Evolutionary conservation across 1,140 invertebrate species (phyloP), one percentile per base, ranked within the genome.

Genomic region (Odontomachus brunneus): DNA sequence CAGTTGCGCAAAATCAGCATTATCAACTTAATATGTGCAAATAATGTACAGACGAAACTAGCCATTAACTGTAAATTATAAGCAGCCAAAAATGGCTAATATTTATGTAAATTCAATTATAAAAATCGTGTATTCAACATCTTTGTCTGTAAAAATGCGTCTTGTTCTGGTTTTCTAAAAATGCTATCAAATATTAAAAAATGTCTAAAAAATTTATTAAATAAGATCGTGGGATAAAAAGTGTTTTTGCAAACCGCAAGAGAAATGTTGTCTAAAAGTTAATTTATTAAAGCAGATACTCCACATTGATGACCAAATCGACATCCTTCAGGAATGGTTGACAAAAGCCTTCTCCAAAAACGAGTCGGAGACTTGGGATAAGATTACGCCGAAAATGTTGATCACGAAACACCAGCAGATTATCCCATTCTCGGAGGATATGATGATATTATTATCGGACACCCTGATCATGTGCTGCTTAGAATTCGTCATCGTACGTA

Each of bases 401-500:
- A 75, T 75, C 48, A 63, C 2, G n/a, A 75, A 63, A 19, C 73
- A 75, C 33, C 73, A 63, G 26, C 44, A n/a, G n/a, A 75, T 75
- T 19, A 75, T 75, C 19, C 4, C 12, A 7, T 75, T 75, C 22
- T 51, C 44, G 44, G 44, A 75, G 14, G 65, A 38, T 11, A 33
- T 75, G 2, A 63, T 51, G 5, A 1, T 75, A 15, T 33, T 83
- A 2, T 14, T 83, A 1, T 76, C 53, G 11, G 55, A 83, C n/a
- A 78, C 24, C 4, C 14, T 78, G 11, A 63, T 83, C 33, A 83
- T 78, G 53, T 83, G 73, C n/a, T 83, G 44, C 22, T 15, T 78
- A 33, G 73, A 62, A 83, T 83, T 69, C 3, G 22, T 78, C 24
- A 83, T 83, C 11, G 82, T 83, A n/a, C 67, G 74, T 83, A 78